Percentiles rank a stretch among this genome's conserved stretches.
Evolutionary conservation across 2,113 vertebrate genomes (phyloP).

Genomic region (Nannobrachium achirus): DNA sequence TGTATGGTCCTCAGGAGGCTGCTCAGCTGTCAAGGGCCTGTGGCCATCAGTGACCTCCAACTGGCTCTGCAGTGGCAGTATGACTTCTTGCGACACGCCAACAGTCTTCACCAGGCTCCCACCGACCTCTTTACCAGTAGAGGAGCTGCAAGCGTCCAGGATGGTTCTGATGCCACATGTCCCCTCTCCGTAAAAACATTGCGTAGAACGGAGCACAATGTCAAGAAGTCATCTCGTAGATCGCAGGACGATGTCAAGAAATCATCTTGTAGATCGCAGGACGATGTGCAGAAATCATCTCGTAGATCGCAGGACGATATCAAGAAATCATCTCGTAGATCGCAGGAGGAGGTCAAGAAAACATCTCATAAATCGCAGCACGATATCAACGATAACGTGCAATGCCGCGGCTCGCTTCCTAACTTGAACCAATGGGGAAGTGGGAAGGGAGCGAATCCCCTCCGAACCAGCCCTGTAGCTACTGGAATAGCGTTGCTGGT

Average conservation of each 20-base stretch:
- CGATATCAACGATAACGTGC: not conserved
- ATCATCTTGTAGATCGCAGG: not conserved
- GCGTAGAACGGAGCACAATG: not conserved
- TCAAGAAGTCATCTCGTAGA: not conserved
- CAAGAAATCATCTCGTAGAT: not conserved
- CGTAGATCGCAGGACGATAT: not conserved
- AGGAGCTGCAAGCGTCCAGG: not conserved
- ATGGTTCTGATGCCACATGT: not conserved
- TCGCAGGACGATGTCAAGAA: slow-evolving; percentile 3
- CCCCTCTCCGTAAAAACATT: not conserved
- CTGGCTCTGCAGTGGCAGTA: slow-evolving; percentile 79
- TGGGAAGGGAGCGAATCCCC: not conserved
- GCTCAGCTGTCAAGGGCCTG: slow-evolving; percentile 56
- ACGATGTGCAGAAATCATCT: not conserved
- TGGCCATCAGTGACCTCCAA: slow-evolving; percentile 66
- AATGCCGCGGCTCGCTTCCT: not conserved
- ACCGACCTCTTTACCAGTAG: not conserved
- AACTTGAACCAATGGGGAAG: not conserved
- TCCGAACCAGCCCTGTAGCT: not conserved
- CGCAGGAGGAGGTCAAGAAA: slow-evolving; percentile 1
- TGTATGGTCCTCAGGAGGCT: slow-evolving; percentile 76
- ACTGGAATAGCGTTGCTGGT: not conserved
- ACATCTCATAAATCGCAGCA: not conserved
- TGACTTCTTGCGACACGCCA: slow-evolving; percentile 49
- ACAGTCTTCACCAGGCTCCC: not conserved